Percentiles rank a stretch among this genome's conserved stretches.
phyloP scores from a whole-genome alignment of 2,888 invertebrate genomes.

The Flexamia atlantica region DNA sequence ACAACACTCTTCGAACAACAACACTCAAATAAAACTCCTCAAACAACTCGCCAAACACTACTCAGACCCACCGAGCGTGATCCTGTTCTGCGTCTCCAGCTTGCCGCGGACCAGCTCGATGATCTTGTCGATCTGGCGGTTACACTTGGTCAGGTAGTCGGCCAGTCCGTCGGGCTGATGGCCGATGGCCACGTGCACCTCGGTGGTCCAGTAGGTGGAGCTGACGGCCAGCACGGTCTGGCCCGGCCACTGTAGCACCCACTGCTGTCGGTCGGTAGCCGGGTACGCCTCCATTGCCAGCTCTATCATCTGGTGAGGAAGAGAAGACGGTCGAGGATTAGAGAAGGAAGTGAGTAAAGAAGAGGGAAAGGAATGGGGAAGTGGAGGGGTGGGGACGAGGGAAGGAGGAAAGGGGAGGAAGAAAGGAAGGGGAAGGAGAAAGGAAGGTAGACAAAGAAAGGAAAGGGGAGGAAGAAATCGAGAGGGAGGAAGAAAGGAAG shows the following conservation, averaged over 20 bases:
- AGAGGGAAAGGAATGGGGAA: too few relatives aligned
- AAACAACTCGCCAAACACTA: too few relatives aligned
- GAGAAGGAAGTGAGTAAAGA: too few relatives aligned
- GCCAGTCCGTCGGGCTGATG: slow-evolving; percentile 78
- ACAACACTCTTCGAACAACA: too few relatives aligned
- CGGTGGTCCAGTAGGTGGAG: slow-evolving; percentile 93
- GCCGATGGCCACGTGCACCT: slow-evolving; percentile 89
- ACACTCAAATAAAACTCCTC: too few relatives aligned
- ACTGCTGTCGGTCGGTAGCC: slow-evolving; percentile 80
- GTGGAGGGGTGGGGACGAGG: too few relatives aligned
- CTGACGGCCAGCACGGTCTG: slow-evolving; percentile 92
- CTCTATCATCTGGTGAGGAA: slow-evolving; percentile 81
- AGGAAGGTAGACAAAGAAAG: too few relatives aligned
- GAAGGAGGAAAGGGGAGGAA: too few relatives aligned
- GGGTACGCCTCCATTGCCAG: slow-evolving; percentile 86
- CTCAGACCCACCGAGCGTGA: slow-evolving; percentile 87
- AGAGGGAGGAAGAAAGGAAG: too few relatives aligned
- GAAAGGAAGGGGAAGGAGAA: too few relatives aligned
- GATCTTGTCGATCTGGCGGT: slow-evolving; percentile 87
- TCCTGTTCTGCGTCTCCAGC: slow-evolving; percentile 90
- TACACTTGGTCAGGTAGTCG: slow-evolving; percentile 84
- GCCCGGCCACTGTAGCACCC: slow-evolving; percentile 96
- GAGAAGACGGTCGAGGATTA: too few relatives aligned
- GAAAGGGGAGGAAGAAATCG: too few relatives aligned
- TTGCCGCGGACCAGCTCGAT: slow-evolving; percentile 93